Evolutionary conservation across 1,140 invertebrate species (phyloP).

Genomic region (Lordiphosa stackelbergi): DNA sequence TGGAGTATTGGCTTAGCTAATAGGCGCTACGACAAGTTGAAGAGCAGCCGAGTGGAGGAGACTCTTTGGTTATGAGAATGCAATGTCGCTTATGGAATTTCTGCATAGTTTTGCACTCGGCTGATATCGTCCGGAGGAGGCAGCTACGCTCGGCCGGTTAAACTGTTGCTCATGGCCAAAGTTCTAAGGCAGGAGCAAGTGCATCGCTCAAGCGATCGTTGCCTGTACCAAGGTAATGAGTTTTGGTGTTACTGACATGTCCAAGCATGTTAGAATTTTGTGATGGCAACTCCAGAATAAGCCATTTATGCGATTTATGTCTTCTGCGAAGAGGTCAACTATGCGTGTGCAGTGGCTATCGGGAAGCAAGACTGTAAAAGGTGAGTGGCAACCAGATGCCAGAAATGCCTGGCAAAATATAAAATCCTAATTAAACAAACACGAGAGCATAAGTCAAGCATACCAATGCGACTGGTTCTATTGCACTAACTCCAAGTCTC

Average conservation of each 20-base stretch:
- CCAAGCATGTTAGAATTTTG: conserved; percentile 46
- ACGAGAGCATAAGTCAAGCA: not conserved
- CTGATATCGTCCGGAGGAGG: conserved; percentile 46
- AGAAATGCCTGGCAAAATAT: not conserved
- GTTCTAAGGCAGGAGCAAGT: conserved; percentile 31
- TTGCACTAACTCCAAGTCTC: conserved; percentile 8
- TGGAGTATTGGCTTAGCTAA: conserved; percentile 73
- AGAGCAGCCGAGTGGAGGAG: conserved; percentile 4
- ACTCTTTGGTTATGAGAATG: conserved; percentile 61
- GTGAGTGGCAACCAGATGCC: not conserved
- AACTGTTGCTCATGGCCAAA: conserved; percentile 42
- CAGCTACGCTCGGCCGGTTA: conserved; percentile 16
- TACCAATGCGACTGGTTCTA: conserved; percentile 4
- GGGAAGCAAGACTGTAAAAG: not conserved
- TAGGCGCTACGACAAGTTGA: conserved; percentile 46
- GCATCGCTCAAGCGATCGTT: conserved; percentile 23
- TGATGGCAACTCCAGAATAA: conserved; percentile 43
- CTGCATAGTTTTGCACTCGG: conserved; percentile 43
- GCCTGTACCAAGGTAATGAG: conserved; percentile 43
- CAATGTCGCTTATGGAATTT: conserved; percentile 69
- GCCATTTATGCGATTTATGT: no score
- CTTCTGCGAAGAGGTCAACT: conserved; percentile 29
- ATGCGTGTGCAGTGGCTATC: conserved; percentile 31
- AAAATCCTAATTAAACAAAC: conserved; percentile 6
- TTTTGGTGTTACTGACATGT: conserved; percentile 34